These are phyloP conservation scores for Chauna torquata DNA, from an alignment of 2,113 vertebrate genomes.

Conservation along the genomic window DNA sequence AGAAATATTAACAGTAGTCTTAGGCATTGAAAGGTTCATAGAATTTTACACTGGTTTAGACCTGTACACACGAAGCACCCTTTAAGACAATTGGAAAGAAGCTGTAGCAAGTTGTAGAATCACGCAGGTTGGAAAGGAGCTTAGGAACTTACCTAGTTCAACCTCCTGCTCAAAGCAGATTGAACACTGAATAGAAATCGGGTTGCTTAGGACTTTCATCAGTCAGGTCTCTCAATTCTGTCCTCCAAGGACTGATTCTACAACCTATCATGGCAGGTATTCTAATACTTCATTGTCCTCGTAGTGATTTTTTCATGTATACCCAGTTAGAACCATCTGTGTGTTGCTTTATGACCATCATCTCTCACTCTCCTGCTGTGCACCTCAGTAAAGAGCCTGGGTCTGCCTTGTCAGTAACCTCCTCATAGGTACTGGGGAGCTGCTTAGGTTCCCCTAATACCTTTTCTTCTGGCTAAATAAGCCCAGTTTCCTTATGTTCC, in stretches of 20 bases:
- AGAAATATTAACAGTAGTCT: neutral
- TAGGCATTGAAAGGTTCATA: neutral
- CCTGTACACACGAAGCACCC: neutral
- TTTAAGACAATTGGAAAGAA: neutral
- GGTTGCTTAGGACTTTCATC: neutral
- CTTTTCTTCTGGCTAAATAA: neutral
- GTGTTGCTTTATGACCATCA: neutral
- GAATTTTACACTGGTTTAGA: neutral
- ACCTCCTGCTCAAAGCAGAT: neutral
- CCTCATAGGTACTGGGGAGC: fast-evolving
- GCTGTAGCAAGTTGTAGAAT: neutral
- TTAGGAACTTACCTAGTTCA: neutral
- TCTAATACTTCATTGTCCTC: neutral
- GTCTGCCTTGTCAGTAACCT: neutral
- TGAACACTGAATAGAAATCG: neutral
- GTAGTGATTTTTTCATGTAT: neutral
- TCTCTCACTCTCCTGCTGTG: neutral
- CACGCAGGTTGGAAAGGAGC: neutral
- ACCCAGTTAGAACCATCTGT: neutral
- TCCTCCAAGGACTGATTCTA: neutral
- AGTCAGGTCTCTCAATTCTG: neutral
- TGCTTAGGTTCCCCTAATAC: neutral
- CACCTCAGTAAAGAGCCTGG: neutral
- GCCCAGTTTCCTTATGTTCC: neutral
- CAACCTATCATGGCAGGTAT: neutral